A percentile compares a stretch with the other conserved stretches of the same genome.
phyloP scores from a whole-genome alignment of 1,140 invertebrate species.

The Oreohelix idahoensis region DNA sequence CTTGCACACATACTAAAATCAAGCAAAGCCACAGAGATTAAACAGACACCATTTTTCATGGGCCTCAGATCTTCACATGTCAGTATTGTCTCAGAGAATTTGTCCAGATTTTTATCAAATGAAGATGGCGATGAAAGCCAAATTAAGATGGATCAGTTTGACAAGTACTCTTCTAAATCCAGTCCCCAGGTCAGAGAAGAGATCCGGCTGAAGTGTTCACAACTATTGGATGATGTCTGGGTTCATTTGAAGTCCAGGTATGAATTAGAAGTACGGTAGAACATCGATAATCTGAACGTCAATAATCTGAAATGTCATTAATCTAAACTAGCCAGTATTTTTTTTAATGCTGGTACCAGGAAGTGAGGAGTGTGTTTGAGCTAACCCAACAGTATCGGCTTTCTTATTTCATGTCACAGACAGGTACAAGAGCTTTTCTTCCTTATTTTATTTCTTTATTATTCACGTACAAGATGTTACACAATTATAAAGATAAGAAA shows the following conservation, averaged over 20 bases:
- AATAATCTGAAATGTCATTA: too few relatives aligned
- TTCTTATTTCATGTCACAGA: too few relatives aligned
- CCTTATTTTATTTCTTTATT: too few relatives aligned
- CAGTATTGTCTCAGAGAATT: constrained; percentile 20
- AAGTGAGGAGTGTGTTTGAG: too few relatives aligned
- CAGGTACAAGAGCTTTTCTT: too few relatives aligned
- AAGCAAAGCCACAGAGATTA: neutral
- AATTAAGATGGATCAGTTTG: constrained; percentile 15
- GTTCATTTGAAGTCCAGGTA: constrained; percentile 78
- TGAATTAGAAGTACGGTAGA: neutral
- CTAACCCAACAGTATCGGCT: too few relatives aligned
- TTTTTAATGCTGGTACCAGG: too few relatives aligned
- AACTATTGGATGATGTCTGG: constrained; percentile 80
- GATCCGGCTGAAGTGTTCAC: constrained; percentile 70
- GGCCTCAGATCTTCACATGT: neutral
- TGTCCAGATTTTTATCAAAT: neutral
- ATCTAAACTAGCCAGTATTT: too few relatives aligned
- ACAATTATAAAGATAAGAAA: too few relatives aligned
- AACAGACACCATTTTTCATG: neutral
- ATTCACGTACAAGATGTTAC: too few relatives aligned
- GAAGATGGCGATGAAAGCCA: neutral
- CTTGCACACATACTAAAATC: constrained; percentile 10
- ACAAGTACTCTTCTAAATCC: constrained; percentile 16
- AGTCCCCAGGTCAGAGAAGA: neutral
- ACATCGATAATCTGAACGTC: too few relatives aligned